phyloP scores from a whole-genome alignment of 1,140 invertebrate species.

The Trachelipus rathkii region DNA sequence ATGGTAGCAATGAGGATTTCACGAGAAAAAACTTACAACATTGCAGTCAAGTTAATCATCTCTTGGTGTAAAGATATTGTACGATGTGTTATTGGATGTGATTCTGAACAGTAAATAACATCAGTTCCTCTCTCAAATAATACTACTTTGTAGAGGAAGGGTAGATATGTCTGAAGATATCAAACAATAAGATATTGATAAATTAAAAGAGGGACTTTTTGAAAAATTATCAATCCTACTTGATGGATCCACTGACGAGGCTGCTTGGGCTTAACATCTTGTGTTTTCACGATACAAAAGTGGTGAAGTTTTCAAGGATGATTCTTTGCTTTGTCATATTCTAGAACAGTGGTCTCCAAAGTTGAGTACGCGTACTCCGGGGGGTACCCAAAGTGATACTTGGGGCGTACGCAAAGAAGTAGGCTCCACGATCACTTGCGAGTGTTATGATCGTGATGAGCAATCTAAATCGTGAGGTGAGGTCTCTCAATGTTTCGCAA shows the following conservation, averaged over 20 bases:
- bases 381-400: too few relatives aligned
- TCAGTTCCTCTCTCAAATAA: neutral
- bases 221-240: neutral
- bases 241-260: neutral
- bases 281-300: neutral
- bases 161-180: neutral
- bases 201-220: neutral
- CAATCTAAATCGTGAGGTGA: too few relatives aligned
- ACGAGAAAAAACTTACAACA: constrained; percentile 2
- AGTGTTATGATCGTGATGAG: too few relatives aligned
- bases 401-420: too few relatives aligned
- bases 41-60: constrained; percentile 4
- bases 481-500: too few relatives aligned
- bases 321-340: constrained; percentile 2
- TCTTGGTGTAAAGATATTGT: neutral
- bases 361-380: too few relatives aligned
- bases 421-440: too few relatives aligned
- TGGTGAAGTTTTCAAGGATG: neutral
- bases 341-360: neutral
- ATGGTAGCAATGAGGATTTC: constrained; percentile 6
- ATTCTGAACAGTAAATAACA: neutral
- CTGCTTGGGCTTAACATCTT: neutral
- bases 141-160: neutral
- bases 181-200: neutral
- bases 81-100: neutral